Conservation (phyloP, 2,113 vertebrate species). For the Taxidea taxus region DNA sequence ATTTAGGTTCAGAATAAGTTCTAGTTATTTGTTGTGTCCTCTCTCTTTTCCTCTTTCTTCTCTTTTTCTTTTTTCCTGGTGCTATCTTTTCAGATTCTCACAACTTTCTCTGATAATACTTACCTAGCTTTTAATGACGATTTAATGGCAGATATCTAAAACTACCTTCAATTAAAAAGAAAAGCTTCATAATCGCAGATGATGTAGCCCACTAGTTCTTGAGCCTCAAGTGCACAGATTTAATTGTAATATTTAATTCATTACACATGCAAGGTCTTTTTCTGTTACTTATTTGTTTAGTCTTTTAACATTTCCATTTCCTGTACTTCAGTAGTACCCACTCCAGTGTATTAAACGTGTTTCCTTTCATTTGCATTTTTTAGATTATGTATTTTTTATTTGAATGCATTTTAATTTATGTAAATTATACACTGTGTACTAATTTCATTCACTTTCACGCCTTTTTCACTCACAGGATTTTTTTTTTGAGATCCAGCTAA, state of each 20-base stretch:
- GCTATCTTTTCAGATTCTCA: not conserved
- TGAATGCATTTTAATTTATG: not conserved
- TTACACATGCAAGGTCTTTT: not conserved
- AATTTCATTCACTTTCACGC: not conserved
- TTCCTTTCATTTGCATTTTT: not conserved
- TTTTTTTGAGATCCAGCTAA: not conserved
- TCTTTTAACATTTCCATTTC: not conserved
- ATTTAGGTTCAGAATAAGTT: not conserved
- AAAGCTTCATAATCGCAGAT: not conserved
- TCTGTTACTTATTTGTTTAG: not conserved
- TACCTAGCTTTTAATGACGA: not conserved
- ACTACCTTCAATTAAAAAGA: not conserved
- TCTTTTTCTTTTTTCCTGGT: not conserved
- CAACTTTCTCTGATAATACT: not conserved
- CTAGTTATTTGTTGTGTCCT: not conserved
- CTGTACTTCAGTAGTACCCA: fast-evolving
- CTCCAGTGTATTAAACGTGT: not conserved
- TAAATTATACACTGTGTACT: not conserved
- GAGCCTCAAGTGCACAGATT: not conserved
- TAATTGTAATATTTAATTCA: not conserved
- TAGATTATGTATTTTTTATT: not conserved
- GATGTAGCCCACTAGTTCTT: not conserved
- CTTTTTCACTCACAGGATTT: not conserved
- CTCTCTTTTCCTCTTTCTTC: not conserved
- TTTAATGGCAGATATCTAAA: not conserved